Evolutionary conservation across 2,888 invertebrate genomes (phyloP), one percentile per base, ranked within the genome.

Genomic region (Aricia artaxerxes): DNA sequence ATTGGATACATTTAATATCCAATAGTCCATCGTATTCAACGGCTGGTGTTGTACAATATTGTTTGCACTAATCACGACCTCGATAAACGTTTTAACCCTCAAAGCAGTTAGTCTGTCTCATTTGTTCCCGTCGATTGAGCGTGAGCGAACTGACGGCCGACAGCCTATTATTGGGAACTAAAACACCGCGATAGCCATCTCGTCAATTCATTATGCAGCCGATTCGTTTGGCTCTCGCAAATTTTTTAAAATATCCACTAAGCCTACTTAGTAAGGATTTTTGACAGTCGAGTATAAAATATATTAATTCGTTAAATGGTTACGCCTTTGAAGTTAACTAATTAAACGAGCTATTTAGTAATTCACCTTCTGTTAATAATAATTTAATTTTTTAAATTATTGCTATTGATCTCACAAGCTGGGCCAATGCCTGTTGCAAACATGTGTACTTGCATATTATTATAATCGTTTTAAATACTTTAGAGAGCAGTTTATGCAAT

Each of bases 51-150:
- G 31, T 69, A 69, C 38, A 13, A 13, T 69, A 69, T 35, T 69
- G 35, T 69, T 69, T 69, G 69, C 13, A 69, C 69, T 69, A 69
- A 69, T 69, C 69, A 69, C 69, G 69, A 69, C 38, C 13, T 38
- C 69, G 16, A 69, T 69, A 69, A 69, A 35, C 69, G 69, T 69
- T 69, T 69, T 69, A 69, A 69, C 69, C 69, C 69, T 69, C 69
- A 69, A 69, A 69, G 69, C 69, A 69, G 69, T 69, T 69, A 69
- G 69, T 69, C 69, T 69, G 69, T 69, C 69, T 38, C 69, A 69
- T 69, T 69, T 69, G 35, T 69, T 69, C 69, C 69, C 69, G 69
- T 69, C 69, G 35, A 69, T 69, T 69, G 69, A 69, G 69, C 69
- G 69, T 69, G 16, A 69, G 35, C 5, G 69, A 69, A 69, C 69